Evolutionary conservation across 2,888 invertebrate species (phyloP).

Genomic region (Papilio demoleus): DNA sequence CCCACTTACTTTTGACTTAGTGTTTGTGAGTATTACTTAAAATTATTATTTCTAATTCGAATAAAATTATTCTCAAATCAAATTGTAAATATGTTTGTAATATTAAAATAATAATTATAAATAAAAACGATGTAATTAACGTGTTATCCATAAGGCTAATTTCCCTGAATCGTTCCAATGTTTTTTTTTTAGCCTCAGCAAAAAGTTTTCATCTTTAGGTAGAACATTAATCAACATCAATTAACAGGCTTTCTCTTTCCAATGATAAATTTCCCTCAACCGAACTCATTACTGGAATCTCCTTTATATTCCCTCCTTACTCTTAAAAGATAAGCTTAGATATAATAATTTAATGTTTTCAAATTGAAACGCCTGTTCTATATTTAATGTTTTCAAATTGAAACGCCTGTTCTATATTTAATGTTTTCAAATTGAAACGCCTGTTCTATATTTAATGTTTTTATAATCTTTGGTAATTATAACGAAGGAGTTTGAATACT

Average conservation of each 20-base stretch:
- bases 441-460: too few species aligned
- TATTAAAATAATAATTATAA: not conserved
- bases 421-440: not conserved
- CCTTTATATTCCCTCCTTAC: not conserved
- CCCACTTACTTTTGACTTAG: too few species aligned
- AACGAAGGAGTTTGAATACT: too few species aligned
- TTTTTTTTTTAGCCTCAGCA: constrained; percentile 23
- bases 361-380: too few species aligned
- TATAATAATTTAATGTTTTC: not conserved
- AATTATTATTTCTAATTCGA: too few species aligned
- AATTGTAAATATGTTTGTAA: too few species aligned
- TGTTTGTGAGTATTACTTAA: too few species aligned
- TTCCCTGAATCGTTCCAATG: constrained; percentile 25
- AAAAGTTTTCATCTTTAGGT: constrained; percentile 33
- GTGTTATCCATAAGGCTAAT: constrained; percentile 12
- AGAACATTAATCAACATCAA: constrained; percentile 40
- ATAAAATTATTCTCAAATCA: too few species aligned
- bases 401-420: too few species aligned
- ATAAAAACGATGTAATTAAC: not conserved
- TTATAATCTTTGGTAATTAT: too few species aligned
- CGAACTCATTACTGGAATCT: constrained; percentile 28
- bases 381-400: not conserved
- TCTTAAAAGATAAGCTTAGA: not conserved
- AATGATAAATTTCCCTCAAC: constrained; percentile 38
- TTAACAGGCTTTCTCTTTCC: constrained; percentile 22